Base-by-base conservation (phyloP, 1,140 invertebrate genomes). In the Latrodectus geometricus region DNA sequence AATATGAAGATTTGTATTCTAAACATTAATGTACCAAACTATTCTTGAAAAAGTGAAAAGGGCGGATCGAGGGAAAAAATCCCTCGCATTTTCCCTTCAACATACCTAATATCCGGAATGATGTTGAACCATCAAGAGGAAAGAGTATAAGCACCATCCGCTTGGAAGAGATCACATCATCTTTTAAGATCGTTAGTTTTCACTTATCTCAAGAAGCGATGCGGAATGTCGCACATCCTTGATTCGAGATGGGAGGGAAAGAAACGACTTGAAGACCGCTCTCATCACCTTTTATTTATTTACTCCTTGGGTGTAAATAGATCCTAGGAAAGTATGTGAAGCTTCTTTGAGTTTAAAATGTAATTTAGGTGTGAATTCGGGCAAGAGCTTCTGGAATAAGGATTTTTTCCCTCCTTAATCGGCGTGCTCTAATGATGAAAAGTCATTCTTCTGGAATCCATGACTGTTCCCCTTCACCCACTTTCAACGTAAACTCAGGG, bases 131-230 rank as follows among this genome's bases (percentile, higher is more conserved):
- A 61, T 61, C 54, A 11, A 61, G 54, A 14, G 14, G 54, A 56
- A 56, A n/a, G n/a, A n/a, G n/a, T n/a, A 14, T 56, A 17, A 70
- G 49, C 49, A 11, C 15, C 49, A 52, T 56, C 52, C 79, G 66
- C 68, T 81, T 81, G 35, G 69, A 52, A n/a, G 66, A 52, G 48
- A 12, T 52, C 56, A 79, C 77, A 66, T 79, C 49, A 21, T 80
- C 70, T n/a, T 65, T 68, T 61, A n/a, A 21, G 12, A 50, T 66
- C 80, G 70, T 83, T 74, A 83, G 80, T 83, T 61, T 83, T 83
- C 80, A 83, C 80, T 83, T 83, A 83, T 49, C 80, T 74, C 70
- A 73, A 83, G 70, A 83, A 83, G 49, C 80, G 52, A 83, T 56
- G 70, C 72, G 56, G 72, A 83, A 74, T 83, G 80, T 81, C 80